phyloP scores from a whole-genome alignment of 2,797 vertebrate species.

The Anisognathus igniventris region DNA sequence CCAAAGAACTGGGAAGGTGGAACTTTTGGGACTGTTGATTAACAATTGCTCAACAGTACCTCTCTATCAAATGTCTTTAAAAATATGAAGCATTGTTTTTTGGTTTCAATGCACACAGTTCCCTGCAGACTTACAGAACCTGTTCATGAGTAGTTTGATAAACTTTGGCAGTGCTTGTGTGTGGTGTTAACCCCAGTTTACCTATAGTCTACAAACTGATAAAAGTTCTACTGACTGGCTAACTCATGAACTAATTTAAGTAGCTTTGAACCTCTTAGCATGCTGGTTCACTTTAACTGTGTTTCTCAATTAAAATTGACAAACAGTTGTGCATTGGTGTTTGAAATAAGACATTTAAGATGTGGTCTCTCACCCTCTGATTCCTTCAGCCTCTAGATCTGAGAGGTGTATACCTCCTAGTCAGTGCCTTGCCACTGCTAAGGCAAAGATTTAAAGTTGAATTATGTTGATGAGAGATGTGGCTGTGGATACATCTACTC shows the following conservation, averaged over 20 bases:
- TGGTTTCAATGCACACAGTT: neutral
- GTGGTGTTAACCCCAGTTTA: neutral
- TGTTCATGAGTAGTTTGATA: neutral
- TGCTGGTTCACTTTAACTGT: neutral
- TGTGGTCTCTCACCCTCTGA: neutral
- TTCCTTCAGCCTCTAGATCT: neutral
- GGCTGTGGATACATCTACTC: neutral
- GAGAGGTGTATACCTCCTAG: neutral
- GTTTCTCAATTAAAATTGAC: neutral
- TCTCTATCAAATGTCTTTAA: neutral
- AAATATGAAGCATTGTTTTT: neutral
- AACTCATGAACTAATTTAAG: neutral
- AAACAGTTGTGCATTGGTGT: neutral
- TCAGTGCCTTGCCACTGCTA: neutral
- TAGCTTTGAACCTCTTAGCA: neutral
- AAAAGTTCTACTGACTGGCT: neutral
- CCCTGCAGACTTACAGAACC: neutral
- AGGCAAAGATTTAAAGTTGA: neutral
- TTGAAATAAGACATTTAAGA: neutral
- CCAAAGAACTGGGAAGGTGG: neutral
- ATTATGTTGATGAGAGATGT: neutral
- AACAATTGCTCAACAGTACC: neutral
- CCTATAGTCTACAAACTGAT: neutral
- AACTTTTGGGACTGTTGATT: neutral
- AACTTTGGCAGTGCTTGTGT: neutral